These are phyloP conservation scores for Lasioglossum lativentre DNA, from an alignment of 2,888 invertebrate species.

Conservation along the genomic window DNA sequence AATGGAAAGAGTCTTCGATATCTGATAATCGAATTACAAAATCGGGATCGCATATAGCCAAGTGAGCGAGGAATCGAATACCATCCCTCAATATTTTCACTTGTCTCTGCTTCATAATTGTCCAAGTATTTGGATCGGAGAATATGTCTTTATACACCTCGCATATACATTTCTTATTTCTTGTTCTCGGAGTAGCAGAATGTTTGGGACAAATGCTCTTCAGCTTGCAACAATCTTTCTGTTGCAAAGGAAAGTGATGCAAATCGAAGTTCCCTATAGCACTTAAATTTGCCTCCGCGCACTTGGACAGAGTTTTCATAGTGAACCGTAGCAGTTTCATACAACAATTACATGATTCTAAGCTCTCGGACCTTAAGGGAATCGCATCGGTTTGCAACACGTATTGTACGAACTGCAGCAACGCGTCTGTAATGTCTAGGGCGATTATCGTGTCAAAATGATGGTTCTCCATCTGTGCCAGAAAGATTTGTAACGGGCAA, in stretches of 20 bases:
- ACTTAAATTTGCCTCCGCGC: conserved; percentile 72
- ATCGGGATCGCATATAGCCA: conserved; percentile 78
- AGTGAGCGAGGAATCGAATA: conserved; percentile 77
- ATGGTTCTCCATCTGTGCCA: conserved; percentile 78
- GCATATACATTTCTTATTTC: conserved; percentile 16
- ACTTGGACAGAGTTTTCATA: conserved; percentile 76
- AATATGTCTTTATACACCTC: conserved; percentile 50
- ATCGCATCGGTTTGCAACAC: conserved; percentile 74
- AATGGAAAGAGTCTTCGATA: conserved; percentile 78
- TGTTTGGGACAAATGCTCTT: conserved; percentile 59
- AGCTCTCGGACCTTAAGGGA: conserved; percentile 71
- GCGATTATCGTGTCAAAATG: conserved; percentile 74
- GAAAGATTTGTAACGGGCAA: conserved; percentile 78
- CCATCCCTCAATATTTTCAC: conserved; percentile 75
- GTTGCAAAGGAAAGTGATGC: conserved; percentile 11
- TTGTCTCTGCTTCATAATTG: conserved; percentile 69
- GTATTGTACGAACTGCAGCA: conserved; percentile 74
- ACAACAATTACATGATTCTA: conserved; percentile 77
- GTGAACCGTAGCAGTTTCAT: conserved; percentile 75
- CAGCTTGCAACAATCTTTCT: conserved; percentile 48
- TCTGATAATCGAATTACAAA: conserved; percentile 76
- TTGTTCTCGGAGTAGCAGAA: not conserved
- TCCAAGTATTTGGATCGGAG: conserved; percentile 72
- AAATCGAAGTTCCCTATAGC: conserved; percentile 23
- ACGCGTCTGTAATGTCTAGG: conserved; percentile 73